Base-by-base conservation (phyloP, 1,140 invertebrate genomes). In the Babylonia areolata region DNA sequence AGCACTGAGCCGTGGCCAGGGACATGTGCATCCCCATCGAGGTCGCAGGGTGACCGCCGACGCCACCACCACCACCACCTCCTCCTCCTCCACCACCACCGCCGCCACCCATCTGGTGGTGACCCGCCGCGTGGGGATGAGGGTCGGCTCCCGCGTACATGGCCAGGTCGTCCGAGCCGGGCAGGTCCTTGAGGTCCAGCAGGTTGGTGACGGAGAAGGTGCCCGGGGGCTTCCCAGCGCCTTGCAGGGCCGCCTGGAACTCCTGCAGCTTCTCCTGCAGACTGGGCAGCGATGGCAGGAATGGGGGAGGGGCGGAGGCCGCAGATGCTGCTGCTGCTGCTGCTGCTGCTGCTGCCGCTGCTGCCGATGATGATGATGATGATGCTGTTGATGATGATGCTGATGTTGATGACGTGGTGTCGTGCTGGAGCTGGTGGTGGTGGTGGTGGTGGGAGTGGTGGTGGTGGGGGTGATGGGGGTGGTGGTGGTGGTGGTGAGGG, bases 121-220 rank as follows among this genome's bases (percentile, higher is more conserved):
- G 42, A 6, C 33, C 9, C 20, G 85, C 69, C 82, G 51, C 88
- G 86, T 40, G 88, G 54, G 87, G 88, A 3, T 90, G 90, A 11
- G 90, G 86, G 40, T 90, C 91, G 15, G 89, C 89, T 40, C 86
- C 88, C 17, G 89, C 91, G 81, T 91, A 92, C 91, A 92, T 92
- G 51, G 88, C 90, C 85, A 89, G 90, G 81, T 90, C 89, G 82
- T 92, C 90, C 20, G 58, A 23, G 54, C 87, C 88, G 2, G 91
- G 89, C 46, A 92, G 80, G 77, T 92, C 91, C 58, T 91, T 90
- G 58, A 92, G 86, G 87, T 92, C 91, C 83, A 92, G 84, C 79
- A 92, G 85, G 78, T 91, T 90, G 85, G 88, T 92, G 6, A 92
- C 91, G 42, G 89, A 89, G 88, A 92, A 92, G 85, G 88, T 90